Evolutionary conservation across 2,888 invertebrate species (phyloP).

Genomic region (Melanargia galathea): DNA sequence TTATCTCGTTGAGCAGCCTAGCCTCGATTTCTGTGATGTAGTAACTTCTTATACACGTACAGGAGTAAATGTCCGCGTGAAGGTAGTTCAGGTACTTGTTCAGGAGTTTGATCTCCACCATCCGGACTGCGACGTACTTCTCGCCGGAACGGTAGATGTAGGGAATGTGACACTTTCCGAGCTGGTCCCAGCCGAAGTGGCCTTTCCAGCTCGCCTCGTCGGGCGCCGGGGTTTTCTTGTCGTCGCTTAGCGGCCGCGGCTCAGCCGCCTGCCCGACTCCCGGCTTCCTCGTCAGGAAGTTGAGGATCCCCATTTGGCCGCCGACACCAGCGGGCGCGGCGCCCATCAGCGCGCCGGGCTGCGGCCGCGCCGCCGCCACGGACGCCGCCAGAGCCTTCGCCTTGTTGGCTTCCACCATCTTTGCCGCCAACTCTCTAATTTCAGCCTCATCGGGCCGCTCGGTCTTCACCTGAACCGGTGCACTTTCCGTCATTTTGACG

Average conservation of each 20-base stretch:
- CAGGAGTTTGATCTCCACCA: conserved; percentile 94
- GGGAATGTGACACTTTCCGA: conserved; percentile 93
- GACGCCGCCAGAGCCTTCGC: conserved; percentile 80
- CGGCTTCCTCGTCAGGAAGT: conserved; percentile 81
- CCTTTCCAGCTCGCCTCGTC: conserved; percentile 91
- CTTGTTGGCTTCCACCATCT: conserved; percentile 92
- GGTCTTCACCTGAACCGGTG: conserved; percentile 84
- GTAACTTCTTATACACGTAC: conserved; percentile 95
- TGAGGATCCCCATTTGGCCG: conserved; percentile 83
- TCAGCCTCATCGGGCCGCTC: conserved; percentile 93
- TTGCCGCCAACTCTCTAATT: conserved; percentile 92
- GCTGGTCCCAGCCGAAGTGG: conserved; percentile 95
- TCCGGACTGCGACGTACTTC: conserved; percentile 95
- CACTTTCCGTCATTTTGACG: conserved; percentile 62
- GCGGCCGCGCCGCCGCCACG: conserved; percentile 77
- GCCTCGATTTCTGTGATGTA: conserved; percentile 96
- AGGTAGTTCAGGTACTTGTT: conserved; percentile 94
- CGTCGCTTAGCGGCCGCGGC: conserved; percentile 59
- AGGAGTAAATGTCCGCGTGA: conserved; percentile 94
- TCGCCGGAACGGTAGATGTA: conserved; percentile 92
- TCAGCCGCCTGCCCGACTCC: conserved; percentile 54
- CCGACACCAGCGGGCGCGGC: conserved; percentile 63
- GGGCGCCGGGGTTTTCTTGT: conserved; percentile 73
- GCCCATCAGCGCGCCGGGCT: conserved; percentile 67
- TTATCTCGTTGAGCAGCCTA: conserved; percentile 94